These are phyloP conservation scores for Brachyopa scutellaris DNA, from an alignment of 2,888 invertebrate species.

Conservation along the genomic window DNA sequence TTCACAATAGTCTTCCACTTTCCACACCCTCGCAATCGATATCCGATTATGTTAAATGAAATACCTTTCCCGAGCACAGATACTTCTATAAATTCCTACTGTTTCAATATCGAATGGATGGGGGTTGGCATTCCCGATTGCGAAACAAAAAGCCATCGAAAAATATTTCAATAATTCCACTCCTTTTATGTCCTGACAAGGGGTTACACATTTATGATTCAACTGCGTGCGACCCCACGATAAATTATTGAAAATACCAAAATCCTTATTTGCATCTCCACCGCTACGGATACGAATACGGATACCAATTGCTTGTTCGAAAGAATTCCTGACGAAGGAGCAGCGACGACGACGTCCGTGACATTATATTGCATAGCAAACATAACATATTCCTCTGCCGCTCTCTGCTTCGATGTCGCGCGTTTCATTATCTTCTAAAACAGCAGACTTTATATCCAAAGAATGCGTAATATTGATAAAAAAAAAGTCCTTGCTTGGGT, in stretches of 20 bases:
- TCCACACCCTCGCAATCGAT: no score
- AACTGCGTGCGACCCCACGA: constrained; percentile 54
- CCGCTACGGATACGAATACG: no score
- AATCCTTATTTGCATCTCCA: constrained; percentile 20
- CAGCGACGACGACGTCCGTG: constrained; percentile 15
- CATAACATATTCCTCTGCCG: constrained; percentile 39
- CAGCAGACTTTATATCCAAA: constrained; percentile 35
- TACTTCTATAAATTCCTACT: no score
- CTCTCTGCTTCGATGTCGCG: constrained; percentile 4
- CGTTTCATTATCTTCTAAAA: constrained; percentile 46
- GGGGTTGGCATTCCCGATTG: not conserved
- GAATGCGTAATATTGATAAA: constrained; percentile 50
- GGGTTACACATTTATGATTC: constrained; percentile 46
- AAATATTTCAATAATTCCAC: constrained; percentile 51
- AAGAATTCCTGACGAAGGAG: constrained; percentile 27
- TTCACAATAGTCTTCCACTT: no score
- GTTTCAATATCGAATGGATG: constrained; percentile 3
- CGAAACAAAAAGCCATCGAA: not conserved
- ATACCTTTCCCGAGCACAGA: no score
- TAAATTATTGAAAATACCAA: constrained; percentile 64
- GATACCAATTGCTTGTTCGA: not conserved
- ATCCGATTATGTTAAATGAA: no score
- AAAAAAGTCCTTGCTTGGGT: not conserved
- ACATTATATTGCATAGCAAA: constrained; percentile 47
- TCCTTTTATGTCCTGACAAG: constrained; percentile 19